Evolutionary conservation across 2,888 invertebrate genomes (phyloP), one percentile per base, ranked within the genome.

Genomic region (Ochlodes sylvanus): DNA sequence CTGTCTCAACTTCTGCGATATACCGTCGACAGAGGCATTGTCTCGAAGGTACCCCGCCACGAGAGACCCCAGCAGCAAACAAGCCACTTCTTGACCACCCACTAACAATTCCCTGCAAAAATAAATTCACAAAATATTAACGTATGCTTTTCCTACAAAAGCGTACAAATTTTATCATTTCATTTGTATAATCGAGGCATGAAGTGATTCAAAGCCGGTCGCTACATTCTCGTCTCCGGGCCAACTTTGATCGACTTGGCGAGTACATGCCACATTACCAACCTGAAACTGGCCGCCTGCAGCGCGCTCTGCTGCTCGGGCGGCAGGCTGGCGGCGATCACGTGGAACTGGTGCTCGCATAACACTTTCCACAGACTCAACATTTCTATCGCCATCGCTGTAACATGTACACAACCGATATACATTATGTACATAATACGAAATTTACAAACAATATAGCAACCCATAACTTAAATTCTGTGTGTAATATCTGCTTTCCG

Each of bases 21-120:
- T 98, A 0, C 97, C 96, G 83, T 98, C 98, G 1, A 99, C 98
- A 0, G 98, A 98, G 0, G 99, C 99, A 84, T 98, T 98, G 85
- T 99, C 99, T 68, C 97, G 97, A 17, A 99, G 94, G 89, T 99
- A 99, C 69, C 97, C 96, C 76, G 98, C 97, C 62, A 99, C 97
- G 14, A 99, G 91, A 58, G 97, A 95, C 44, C 97, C 96, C 21
- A 99, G 96, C 17, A 99, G 92, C 70, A 96, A 89, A 42, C 92
- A 90, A 1, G 93, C 93, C 12, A 94, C 91, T 77, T 94, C 97
- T 81, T 96, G 96, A 0, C 97, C 97, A 72, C 95, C 96, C 50
- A 97, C 94, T 68, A 98, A 94, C 60, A 98, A 89, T 82, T 97
- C 97, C 78, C 97, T 95, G 76, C 57, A 78, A 73, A 32, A n/a